Percentiles rank a stretch among this genome's conserved stretches.
Conservation (phyloP, 2,888 invertebrate species). For the Yponomeuta sedellus region DNA sequence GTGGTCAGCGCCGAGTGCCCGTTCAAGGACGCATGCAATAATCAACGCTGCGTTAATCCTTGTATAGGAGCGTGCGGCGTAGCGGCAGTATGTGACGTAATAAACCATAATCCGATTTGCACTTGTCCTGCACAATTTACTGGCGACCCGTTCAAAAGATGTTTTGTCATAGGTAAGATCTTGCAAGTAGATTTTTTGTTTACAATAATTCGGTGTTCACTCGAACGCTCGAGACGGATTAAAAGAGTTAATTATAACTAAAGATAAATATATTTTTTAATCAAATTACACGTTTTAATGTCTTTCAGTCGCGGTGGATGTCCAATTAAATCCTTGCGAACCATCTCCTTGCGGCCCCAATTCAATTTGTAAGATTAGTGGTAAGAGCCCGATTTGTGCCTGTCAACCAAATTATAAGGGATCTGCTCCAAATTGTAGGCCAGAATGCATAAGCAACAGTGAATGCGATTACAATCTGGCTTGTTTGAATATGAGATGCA, state of each 20-base stretch:
- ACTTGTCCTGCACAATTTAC: slow-evolving; percentile 83
- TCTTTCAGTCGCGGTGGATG: slow-evolving; percentile 39
- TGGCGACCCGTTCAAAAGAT: slow-evolving; percentile 86
- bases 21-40: slow-evolving; percentile 82
- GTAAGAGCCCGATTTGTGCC: slow-evolving; percentile 83
- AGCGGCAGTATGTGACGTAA: slow-evolving; percentile 82
- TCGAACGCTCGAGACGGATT: neutral
- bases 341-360: slow-evolving; percentile 89
- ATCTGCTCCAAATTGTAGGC: slow-evolving; percentile 84
- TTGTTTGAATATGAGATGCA: slow-evolving; percentile 85
- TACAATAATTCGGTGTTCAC: neutral
- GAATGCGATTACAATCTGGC: slow-evolving; percentile 83
- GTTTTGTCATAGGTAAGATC: slow-evolving; percentile 66
- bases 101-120: slow-evolving; percentile 87
- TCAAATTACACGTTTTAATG: neutral
- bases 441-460: slow-evolving; percentile 86
- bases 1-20: slow-evolving; percentile 84
- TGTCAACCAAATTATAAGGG: slow-evolving; percentile 82
- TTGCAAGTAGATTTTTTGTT: neutral
- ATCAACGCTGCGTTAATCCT: slow-evolving; percentile 85
- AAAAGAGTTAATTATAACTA: neutral
- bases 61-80: slow-evolving; percentile 87
- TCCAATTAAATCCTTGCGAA: slow-evolving; percentile 74
- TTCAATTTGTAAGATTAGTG: slow-evolving; percentile 81
- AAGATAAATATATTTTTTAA: neutral